phyloP scores from a whole-genome alignment of 2,113 vertebrate genomes.

The Odontesthes bonariensis region DNA sequence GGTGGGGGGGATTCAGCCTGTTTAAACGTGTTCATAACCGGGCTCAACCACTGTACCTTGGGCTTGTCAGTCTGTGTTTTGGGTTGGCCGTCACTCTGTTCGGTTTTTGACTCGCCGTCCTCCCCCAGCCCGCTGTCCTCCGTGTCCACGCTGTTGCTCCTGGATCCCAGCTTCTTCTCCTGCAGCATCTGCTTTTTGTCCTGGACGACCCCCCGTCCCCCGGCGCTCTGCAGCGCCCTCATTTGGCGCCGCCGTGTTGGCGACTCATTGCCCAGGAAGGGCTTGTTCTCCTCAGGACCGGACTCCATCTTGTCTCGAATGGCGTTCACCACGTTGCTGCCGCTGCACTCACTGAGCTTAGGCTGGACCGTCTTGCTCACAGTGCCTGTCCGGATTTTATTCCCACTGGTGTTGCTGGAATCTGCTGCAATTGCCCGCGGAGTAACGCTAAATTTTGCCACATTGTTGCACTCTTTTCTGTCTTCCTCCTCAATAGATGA shows the following conservation, averaged over 20 bases:
- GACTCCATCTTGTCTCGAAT: slow-evolving; percentile 79
- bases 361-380: slow-evolving; percentile 71
- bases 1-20: not conserved
- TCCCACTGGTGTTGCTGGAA: not conserved
- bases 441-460: slow-evolving; percentile 59
- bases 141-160: slow-evolving; percentile 79
- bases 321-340: slow-evolving; percentile 64
- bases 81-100: slow-evolving; percentile 22
- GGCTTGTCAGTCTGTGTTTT: slow-evolving; percentile 60
- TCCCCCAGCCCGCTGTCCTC: slow-evolving; percentile 83
- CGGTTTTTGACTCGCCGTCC: slow-evolving; percentile 63
- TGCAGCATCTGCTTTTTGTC: slow-evolving; percentile 67
- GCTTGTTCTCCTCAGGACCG: slow-evolving; percentile 61
- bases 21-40: not conserved
- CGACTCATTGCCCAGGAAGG: slow-evolving; percentile 78
- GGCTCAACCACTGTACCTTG: slow-evolving; percentile 67
- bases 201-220: slow-evolving; percentile 54
- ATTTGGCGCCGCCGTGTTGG: slow-evolving; percentile 78
- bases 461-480: slow-evolving; percentile 24
- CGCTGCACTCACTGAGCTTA: slow-evolving; percentile 65
- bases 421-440: slow-evolving; percentile 52
- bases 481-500: slow-evolving; percentile 64
- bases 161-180: slow-evolving; percentile 68
- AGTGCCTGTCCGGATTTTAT: slow-evolving; percentile 61
- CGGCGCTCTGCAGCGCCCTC: slow-evolving; percentile 60